Evolutionary conservation across 2,113 vertebrate species (phyloP).

Genomic region (Coptodon rendalli): DNA sequence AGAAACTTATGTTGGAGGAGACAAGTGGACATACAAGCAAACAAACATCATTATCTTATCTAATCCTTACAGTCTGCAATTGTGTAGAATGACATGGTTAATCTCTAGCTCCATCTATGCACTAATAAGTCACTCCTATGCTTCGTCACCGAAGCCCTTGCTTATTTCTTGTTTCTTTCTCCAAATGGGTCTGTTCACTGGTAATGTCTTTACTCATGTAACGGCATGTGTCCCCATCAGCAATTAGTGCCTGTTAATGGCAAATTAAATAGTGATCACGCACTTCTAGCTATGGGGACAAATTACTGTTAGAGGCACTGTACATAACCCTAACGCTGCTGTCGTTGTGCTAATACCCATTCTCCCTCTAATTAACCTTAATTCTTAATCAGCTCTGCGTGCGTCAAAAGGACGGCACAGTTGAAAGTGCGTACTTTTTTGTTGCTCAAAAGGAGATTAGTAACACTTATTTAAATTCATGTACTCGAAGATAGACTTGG

Average conservation of each 20-base stretch:
- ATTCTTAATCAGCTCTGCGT: conserved; percentile 21
- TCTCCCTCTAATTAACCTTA: conserved; percentile 34
- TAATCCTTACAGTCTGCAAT: not conserved
- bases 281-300: conserved; percentile 25
- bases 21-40: not conserved
- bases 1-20: not conserved
- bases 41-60: conserved; percentile 19
- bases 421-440: not conserved
- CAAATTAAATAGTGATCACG: conserved; percentile 18
- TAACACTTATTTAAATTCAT: not conserved
- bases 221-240: not conserved
- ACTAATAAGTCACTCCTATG: not conserved
- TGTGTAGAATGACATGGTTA: not conserved
- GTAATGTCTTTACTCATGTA: conserved; percentile 14
- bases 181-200: not conserved
- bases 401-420: not conserved
- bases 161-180: not conserved
- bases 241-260: conserved; percentile 35
- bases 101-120: not conserved
- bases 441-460: conserved; percentile 16
- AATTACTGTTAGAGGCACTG: conserved; percentile 16
- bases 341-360: not conserved
- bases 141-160: not conserved
- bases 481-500: not conserved
- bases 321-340: not conserved